Base-by-base conservation (phyloP, 2,888 invertebrate genomes). In the Parapristionchus giblindavisi region DNA sequence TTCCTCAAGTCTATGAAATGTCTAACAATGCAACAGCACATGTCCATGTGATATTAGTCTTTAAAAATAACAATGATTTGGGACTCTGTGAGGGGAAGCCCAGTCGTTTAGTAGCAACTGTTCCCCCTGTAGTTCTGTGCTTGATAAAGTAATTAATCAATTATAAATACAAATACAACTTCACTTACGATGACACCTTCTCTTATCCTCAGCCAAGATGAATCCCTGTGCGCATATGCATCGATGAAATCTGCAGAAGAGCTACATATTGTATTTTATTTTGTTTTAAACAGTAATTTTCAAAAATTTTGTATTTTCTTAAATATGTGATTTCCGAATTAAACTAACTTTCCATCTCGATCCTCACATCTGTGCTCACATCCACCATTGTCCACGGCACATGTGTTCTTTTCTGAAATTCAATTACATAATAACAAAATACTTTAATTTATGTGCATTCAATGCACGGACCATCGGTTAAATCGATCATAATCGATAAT, bases 171-270 rank as follows among this genome's bases (percentile, higher is more conserved):
- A 48, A 36, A 36, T n/a, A 24, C 14, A 24, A 43, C 40, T 17
- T 1, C 24, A 34, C 75, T 68, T n/a, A 81, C 81, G 78, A 61
- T 74, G 63, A 60, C 83, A 83, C 36, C 75, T 78, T 36, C 80
- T 70, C 56, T 87, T 93, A 93, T 89, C 94, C 94, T 81, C 79
- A 1, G 78, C 80, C 14, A 88, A 71, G 36, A 87, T 84, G 83
- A 90, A 93, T 65, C 94, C 94, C n/a, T 92, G 90, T 89, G 92
- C 91, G 87, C 94, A 94, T 77, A 92, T 91, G 88, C 94, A 94
- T 79, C 92, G 92, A 88, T 83, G 81, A 77, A 93, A 94, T 70
- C n/a, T n/a, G n/a, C n/a, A n/a, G n/a, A n/a, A n/a, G n/a, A n/a
- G n/a, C 92, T 92, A n/a, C n/a, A n/a, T n/a, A n/a, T n/a, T n/a